Conservation (phyloP, 2,888 invertebrate species). For the Gastrophysa polygoni region DNA sequence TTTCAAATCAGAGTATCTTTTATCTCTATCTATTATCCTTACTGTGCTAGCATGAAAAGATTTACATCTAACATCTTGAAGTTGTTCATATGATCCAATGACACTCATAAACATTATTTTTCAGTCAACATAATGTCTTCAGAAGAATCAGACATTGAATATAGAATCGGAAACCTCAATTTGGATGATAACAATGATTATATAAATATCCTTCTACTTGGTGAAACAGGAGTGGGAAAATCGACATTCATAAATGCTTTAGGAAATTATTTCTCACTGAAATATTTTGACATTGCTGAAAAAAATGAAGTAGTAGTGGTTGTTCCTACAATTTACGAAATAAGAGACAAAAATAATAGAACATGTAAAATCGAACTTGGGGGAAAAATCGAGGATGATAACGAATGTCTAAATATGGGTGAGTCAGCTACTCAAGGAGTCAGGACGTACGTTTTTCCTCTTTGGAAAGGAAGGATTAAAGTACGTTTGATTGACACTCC, state of each 20-base stretch:
- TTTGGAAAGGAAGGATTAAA: constrained; percentile 27
- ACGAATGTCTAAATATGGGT: constrained; percentile 37
- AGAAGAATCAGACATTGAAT: constrained; percentile 13
- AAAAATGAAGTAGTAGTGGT: constrained; percentile 38
- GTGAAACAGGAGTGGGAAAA: constrained; percentile 54
- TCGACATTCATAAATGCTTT: constrained; percentile 54
- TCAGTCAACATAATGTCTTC: constrained; percentile 3
- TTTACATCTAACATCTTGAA: no score
- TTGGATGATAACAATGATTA: constrained; percentile 27
- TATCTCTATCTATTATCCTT: no score
- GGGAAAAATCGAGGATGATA: constrained; percentile 37
- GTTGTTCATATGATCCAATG: no score
- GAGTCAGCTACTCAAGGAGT: constrained; percentile 42
- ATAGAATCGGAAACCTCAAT: constrained; percentile 14
- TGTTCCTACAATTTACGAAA: constrained; percentile 46
- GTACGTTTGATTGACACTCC: constrained; percentile 53
- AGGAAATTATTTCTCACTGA: constrained; percentile 47
- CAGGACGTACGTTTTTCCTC: constrained; percentile 42
- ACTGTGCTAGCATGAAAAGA: no score
- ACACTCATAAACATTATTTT: no score
- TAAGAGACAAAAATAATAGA: constrained; percentile 42
- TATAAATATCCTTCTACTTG: constrained; percentile 51
- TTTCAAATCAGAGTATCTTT: no score
- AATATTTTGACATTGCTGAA: constrained; percentile 41
- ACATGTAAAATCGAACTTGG: constrained; percentile 38